Percentiles rank a stretch among this genome's conserved stretches.
Evolutionary conservation across 2,797 vertebrate genomes (phyloP).

Genomic region (Cheirogaleus major): DNA sequence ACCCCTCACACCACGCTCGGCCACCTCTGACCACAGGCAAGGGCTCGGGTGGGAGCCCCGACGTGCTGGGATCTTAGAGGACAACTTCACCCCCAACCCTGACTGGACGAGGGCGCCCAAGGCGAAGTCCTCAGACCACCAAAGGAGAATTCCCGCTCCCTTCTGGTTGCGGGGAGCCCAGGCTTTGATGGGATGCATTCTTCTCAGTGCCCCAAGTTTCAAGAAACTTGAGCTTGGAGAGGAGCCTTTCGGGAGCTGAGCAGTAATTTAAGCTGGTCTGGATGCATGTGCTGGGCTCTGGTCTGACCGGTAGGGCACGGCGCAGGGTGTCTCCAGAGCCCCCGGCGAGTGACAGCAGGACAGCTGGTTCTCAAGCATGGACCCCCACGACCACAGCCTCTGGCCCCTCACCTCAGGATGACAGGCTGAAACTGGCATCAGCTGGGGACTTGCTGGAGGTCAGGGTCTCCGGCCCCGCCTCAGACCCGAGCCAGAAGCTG

Average conservation of each 20-base stretch:
- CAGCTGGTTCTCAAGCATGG: neutral
- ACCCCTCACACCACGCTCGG: neutral
- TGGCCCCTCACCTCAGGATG: neutral
- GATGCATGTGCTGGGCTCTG: too few species aligned
- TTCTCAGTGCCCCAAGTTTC: neutral
- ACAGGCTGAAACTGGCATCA: neutral
- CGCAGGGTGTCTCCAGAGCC: neutral
- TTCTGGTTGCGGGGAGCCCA: too few species aligned
- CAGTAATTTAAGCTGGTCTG: neutral
- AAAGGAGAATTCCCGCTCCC: fast-evolving
- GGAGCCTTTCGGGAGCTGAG: neutral
- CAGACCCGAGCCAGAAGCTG: neutral
- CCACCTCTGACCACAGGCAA: neutral
- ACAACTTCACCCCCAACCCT: fast-evolving
- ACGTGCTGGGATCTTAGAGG: neutral
- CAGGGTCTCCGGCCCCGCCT: neutral
- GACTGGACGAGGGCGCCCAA: neutral
- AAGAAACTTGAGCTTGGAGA: neutral
- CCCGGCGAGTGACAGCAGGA: neutral
- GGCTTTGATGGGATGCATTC: neutral
- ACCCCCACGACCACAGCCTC: neutral
- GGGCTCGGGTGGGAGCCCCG: too few species aligned
- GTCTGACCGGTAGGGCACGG: neutral
- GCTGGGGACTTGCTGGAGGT: neutral
- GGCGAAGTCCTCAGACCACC: neutral